Conservation (phyloP, 2,888 invertebrate species). For the Acanthococcus lagerstroemiae region DNA sequence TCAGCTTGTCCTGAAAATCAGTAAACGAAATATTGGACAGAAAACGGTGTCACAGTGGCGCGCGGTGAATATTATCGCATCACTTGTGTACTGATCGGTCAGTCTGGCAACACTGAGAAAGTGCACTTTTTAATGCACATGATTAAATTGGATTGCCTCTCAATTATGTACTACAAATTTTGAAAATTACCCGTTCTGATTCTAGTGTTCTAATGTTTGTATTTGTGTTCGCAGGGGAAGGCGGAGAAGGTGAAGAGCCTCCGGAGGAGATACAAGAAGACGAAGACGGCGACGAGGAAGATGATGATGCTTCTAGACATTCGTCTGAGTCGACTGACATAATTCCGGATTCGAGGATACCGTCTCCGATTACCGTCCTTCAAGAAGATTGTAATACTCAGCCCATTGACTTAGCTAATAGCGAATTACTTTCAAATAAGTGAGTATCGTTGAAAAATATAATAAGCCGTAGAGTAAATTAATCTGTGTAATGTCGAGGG, state of each 20-base stretch:
- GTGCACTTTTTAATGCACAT: too few relatives aligned
- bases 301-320: slow-evolving; percentile 37
- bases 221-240: slow-evolving; percentile 49
- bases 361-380: slow-evolving; percentile 32
- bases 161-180: too few relatives aligned
- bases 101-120: too few relatives aligned
- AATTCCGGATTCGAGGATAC: slow-evolving; percentile 30
- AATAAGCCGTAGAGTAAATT: neutral
- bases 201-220: too few relatives aligned
- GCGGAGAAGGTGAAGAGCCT: slow-evolving; percentile 43
- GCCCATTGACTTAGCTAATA: slow-evolving; percentile 25
- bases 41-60: too few relatives aligned
- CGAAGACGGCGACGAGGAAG: slow-evolving; percentile 40
- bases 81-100: too few relatives aligned
- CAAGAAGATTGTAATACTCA: slow-evolving; percentile 27
- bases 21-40: too few relatives aligned
- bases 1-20: too few relatives aligned
- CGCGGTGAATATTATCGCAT: too few relatives aligned
- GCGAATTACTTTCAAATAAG: slow-evolving; percentile 17
- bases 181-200: too few relatives aligned
- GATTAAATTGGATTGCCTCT: too few relatives aligned
- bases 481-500: neutral
- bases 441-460: slow-evolving; percentile 5
- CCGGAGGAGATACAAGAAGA: slow-evolving; percentile 41
- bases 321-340: slow-evolving; percentile 33